Conservation (phyloP, 2,113 vertebrate species). For the Amphiprion percula region DNA sequence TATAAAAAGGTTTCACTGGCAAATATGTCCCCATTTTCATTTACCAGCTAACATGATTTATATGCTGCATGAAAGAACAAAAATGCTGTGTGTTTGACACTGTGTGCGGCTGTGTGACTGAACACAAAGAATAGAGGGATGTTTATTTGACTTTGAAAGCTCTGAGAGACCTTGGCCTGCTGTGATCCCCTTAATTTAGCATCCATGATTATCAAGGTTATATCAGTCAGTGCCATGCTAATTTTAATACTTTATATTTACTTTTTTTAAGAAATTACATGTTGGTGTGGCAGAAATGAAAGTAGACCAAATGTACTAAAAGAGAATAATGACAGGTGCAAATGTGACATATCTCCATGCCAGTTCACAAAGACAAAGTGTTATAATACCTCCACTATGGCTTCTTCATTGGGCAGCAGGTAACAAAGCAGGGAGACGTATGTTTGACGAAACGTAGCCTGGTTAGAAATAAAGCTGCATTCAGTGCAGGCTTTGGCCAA, state of each 20-base stretch:
- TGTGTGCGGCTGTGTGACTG: too few species aligned
- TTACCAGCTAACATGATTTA: neutral
- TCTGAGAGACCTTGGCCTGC: too few species aligned
- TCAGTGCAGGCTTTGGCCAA: conserved; percentile 94
- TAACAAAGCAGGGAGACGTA: conserved; percentile 94
- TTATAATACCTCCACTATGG: conserved; percentile 91
- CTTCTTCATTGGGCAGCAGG: conserved; percentile 94
- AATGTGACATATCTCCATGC: neutral
- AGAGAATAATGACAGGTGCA: too few species aligned
- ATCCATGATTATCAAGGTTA: neutral
- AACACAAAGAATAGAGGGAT: too few species aligned
- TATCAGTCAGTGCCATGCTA: neutral
- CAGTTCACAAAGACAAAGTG: neutral
- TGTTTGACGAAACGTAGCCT: conserved; percentile 92
- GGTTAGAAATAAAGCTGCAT: conserved; percentile 89
- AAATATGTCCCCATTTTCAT: conserved; percentile 9
- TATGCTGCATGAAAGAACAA: neutral
- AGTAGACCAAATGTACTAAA: too few species aligned
- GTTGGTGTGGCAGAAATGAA: too few species aligned
- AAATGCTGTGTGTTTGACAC: neutral
- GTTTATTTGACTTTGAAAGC: too few species aligned
- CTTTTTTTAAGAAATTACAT: too few species aligned
- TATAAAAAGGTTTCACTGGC: conserved; percentile 32
- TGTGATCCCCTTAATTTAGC: too few species aligned
- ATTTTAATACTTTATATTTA: neutral